Evolutionary conservation across 1,140 invertebrate species (phyloP), one percentile per base, ranked within the genome.

Genomic region (Diachasmimorpha longicaudata): DNA sequence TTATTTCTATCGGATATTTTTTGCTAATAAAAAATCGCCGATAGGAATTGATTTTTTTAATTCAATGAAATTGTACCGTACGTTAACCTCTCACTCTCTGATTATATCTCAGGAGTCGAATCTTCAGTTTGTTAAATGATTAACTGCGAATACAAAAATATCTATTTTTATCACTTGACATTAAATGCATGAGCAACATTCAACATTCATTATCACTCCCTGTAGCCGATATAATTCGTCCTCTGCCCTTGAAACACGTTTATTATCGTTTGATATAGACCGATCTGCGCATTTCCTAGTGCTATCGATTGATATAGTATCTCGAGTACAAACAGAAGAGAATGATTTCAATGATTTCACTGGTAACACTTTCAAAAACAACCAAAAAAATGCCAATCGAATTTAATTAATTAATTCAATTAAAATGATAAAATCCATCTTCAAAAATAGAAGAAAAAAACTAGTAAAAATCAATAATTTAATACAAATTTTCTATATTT

Each of bases 301-400:
- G 5, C 69, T 70, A 75, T 68, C 5, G 42, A 58, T 19, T 48
- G 25, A 77, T 82, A 84, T 72, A 83, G 81, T 80, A 81, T 81
- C 55, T 80, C 78, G 81, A 83, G 58, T 78, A 83, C 82, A 70
- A 75, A 85, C 55, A 52, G 14, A 6, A 52, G 48, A 52, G 14
- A 52, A 52, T 16, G 48, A 52, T 16, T 16, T 52, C 14, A 52
- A 14, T 16, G 48, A 19, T 16, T 31, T 31, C 31, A 31, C 2
- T 31, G 6, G 31, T 31, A 6, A n/a, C n/a, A n/a, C n/a, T n/a
- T n/a, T n/a, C n/a, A n/a, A n/a, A n/a, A n/a, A n/a, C n/a, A n/a
- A n/a, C n/a, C 1, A 13, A 42, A 10, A 11, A 42, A 42, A 42
- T 42, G 13, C 13, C 4, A 42, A n/a, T n/a, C n/a, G n/a, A n/a